Conservation (phyloP, 2,113 vertebrate genomes). For the Murina feae region DNA sequence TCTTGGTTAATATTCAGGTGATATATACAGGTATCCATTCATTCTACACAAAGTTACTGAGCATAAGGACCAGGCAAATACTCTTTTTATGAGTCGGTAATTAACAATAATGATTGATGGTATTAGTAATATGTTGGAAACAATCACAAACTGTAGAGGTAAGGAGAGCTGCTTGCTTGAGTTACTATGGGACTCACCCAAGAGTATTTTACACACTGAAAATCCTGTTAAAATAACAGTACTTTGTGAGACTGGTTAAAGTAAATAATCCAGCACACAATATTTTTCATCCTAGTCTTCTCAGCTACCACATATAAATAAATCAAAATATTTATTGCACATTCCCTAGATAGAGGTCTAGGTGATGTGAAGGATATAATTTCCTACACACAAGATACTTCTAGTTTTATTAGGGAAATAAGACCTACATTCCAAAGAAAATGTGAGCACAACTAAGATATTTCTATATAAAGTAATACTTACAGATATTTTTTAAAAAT, state of each 20-base stretch:
- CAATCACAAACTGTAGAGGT: not conserved
- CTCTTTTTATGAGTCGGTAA: not conserved
- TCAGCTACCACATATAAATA: not conserved
- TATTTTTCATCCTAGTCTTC: not conserved
- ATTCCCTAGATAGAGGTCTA: not conserved
- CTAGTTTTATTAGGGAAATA: not conserved
- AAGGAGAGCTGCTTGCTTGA: not conserved
- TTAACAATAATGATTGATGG: not conserved
- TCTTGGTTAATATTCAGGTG: not conserved
- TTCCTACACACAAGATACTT: not conserved
- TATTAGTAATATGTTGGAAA: not conserved
- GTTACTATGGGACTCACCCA: not conserved
- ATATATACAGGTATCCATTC: not conserved
- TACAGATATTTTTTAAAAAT: not conserved
- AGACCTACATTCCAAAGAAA: not conserved
- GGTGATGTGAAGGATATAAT: not conserved
- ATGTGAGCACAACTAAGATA: not conserved
- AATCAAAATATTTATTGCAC: not conserved
- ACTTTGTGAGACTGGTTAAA: not conserved
- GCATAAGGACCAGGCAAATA: not conserved
- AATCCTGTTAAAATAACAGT: not conserved
- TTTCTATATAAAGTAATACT: not conserved
- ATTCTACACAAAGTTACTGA: not conserved
- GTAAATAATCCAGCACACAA: not conserved
- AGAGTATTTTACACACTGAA: not conserved